These are phyloP conservation scores for Spialia ferax DNA, from an alignment of 2,888 invertebrate species.

Conservation along the genomic window DNA sequence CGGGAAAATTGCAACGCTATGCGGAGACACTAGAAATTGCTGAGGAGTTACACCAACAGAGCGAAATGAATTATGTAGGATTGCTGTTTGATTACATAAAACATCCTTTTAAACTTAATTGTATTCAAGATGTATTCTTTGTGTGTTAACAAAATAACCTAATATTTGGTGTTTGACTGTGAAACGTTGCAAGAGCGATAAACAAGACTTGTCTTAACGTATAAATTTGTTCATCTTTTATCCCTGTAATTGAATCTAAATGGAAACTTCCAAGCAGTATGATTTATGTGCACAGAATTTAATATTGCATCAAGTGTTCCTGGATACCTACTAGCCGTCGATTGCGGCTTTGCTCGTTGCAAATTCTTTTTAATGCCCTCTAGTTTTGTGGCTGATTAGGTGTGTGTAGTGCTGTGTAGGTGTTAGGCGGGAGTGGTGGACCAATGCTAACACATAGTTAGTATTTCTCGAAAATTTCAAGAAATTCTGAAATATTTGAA, in stretches of 20 bases:
- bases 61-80: conserved; percentile 29
- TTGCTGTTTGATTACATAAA: conserved; percentile 24
- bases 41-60: conserved; percentile 36
- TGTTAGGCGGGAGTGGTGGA: too few species aligned
- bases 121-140: conserved; percentile 19
- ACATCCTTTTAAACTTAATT: conserved; percentile 24
- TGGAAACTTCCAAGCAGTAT: conserved; percentile 6
- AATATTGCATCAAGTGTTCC: not conserved
- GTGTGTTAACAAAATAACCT: not conserved
- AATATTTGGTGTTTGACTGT: not conserved
- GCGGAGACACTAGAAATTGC: conserved; percentile 59
- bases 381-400: not conserved
- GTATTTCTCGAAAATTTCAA: too few species aligned
- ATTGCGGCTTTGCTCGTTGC: not conserved
- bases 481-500: too few species aligned
- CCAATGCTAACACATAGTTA: too few species aligned
- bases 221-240: conserved; percentile 8
- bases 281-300: conserved; percentile 4
- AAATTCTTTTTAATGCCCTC: not conserved
- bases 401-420: too few species aligned
- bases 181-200: not conserved
- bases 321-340: not conserved
- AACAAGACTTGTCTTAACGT: not conserved
- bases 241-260: conserved; percentile 5
- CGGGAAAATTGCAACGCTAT: conserved; percentile 63